A percentile compares a stretch with the other conserved stretches of the same genome.
Evolutionary conservation across 2,888 invertebrate genomes (phyloP).

Genomic region (Pseudococcus jackbeardsleyi): DNA sequence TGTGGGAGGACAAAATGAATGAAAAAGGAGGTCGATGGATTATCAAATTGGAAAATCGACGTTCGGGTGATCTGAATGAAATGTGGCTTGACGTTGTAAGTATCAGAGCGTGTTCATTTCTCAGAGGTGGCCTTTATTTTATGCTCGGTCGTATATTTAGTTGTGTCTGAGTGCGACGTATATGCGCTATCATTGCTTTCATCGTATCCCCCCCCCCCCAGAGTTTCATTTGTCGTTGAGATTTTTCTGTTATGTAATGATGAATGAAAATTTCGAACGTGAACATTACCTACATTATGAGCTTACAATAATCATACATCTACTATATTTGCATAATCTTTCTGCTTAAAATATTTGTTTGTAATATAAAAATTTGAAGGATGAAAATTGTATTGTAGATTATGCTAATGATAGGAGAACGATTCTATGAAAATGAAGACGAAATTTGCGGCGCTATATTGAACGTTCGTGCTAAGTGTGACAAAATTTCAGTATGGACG

Average conservation of each 20-base stretch:
- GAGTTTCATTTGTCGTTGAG: not conserved
- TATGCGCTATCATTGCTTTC: no score
- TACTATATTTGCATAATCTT: not conserved
- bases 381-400: constrained; percentile 71
- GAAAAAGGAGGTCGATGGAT: constrained; percentile 92
- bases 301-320: not conserved
- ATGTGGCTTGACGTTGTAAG: constrained; percentile 89
- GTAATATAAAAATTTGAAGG: not conserved
- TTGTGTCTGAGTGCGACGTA: no score
- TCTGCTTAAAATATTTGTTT: not conserved
- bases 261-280: not conserved
- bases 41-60: constrained; percentile 72
- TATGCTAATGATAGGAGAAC: constrained; percentile 93
- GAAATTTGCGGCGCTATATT: constrained; percentile 98
- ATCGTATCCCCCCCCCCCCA: no score
- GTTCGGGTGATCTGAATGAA: constrained; percentile 74
- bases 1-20: constrained; percentile 95
- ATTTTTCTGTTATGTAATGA: not conserved
- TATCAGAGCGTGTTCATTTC: constrained; percentile 66
- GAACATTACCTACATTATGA: not conserved
- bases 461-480: constrained; percentile 90
- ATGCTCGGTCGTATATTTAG: not conserved
- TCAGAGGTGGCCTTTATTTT: not conserved
- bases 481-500: constrained; percentile 97
- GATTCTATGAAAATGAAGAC: constrained; percentile 91